Conservation (phyloP, 1,140 invertebrate species). For the Hylaeus anthracinus region DNA sequence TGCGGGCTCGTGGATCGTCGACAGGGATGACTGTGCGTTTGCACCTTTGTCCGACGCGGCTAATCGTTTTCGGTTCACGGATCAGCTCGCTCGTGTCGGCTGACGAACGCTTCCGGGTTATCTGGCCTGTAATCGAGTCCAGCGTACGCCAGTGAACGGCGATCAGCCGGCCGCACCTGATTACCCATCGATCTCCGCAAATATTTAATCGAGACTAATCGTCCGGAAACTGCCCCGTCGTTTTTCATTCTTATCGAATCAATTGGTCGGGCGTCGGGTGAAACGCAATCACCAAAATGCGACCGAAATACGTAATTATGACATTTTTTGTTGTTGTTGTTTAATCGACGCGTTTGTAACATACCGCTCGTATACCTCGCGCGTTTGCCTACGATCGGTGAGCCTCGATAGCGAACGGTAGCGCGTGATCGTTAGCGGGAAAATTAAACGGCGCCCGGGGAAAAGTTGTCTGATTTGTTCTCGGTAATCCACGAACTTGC, state of each 20-base stretch:
- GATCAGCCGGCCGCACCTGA: slow-evolving; percentile 45
- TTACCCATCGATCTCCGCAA: slow-evolving; percentile 45
- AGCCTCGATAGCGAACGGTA: not conserved
- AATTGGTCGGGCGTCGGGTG: not conserved
- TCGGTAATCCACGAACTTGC: slow-evolving; percentile 58
- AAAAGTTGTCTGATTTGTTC: slow-evolving; percentile 60
- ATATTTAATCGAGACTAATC: slow-evolving; percentile 55
- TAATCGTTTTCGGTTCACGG: slow-evolving; percentile 56
- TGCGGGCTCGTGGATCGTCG: slow-evolving; percentile 32
- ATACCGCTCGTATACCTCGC: too few relatives aligned
- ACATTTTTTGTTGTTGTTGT: too few relatives aligned
- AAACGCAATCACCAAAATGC: too few relatives aligned
- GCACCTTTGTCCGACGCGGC: slow-evolving; percentile 53
- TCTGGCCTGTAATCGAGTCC: slow-evolving; percentile 42
- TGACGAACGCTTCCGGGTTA: slow-evolving; percentile 41
- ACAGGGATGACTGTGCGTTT: slow-evolving; percentile 43
- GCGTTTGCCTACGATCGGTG: not conserved
- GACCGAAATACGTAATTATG: too few relatives aligned
- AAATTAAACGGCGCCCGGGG: slow-evolving; percentile 28
- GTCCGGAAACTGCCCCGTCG: not conserved
- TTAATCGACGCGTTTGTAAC: too few relatives aligned
- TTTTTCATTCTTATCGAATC: slow-evolving; percentile 11
- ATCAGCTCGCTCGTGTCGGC: not conserved
- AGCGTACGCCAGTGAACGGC: slow-evolving; percentile 33
- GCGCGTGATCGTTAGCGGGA: slow-evolving; percentile 21